Percentiles rank a stretch among this genome's conserved stretches.
These are phyloP conservation scores for Drosophila longiperda DNA, from an alignment of 2,888 invertebrate species.

Conservation along the genomic window DNA sequence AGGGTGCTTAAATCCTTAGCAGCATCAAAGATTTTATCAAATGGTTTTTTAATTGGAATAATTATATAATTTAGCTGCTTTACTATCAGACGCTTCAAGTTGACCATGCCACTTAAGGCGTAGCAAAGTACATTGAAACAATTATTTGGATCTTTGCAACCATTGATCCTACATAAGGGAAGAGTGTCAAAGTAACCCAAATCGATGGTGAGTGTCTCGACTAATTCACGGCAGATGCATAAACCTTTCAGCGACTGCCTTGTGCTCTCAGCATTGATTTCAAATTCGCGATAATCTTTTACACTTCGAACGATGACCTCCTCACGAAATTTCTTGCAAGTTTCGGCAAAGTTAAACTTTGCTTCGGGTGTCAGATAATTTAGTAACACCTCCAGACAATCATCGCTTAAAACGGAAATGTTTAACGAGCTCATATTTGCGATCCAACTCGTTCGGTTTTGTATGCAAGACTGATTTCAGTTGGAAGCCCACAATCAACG, in stretches of 20 bases:
- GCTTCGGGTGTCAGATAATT: constrained; percentile 35
- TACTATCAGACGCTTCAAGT: constrained; percentile 35
- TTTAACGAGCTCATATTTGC: constrained; percentile 32
- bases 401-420: constrained; percentile 51
- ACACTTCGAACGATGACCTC: constrained; percentile 23
- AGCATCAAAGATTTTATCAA: constrained; percentile 48
- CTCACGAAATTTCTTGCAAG: constrained; percentile 57
- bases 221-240: constrained; percentile 48
- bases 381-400: constrained; percentile 52
- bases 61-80: constrained; percentile 24
- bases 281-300: constrained; percentile 37
- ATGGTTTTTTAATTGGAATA: constrained; percentile 30
- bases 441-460: constrained; percentile 7
- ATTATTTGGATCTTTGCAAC: constrained; percentile 16
- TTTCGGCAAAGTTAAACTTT: constrained; percentile 47
- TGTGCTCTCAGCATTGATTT: constrained; percentile 17
- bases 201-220: constrained; percentile 47
- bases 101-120: constrained; percentile 46
- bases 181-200: constrained; percentile 44
- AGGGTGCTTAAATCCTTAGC: constrained; percentile 25
- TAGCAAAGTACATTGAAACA: constrained; percentile 45
- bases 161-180: not conserved
- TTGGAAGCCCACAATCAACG: constrained; percentile 2
- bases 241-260: constrained; percentile 36
- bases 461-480: constrained; percentile 37